These are phyloP conservation scores for Idaea dimidiata DNA, from an alignment of 2,888 invertebrate species.

Conservation along the genomic window DNA sequence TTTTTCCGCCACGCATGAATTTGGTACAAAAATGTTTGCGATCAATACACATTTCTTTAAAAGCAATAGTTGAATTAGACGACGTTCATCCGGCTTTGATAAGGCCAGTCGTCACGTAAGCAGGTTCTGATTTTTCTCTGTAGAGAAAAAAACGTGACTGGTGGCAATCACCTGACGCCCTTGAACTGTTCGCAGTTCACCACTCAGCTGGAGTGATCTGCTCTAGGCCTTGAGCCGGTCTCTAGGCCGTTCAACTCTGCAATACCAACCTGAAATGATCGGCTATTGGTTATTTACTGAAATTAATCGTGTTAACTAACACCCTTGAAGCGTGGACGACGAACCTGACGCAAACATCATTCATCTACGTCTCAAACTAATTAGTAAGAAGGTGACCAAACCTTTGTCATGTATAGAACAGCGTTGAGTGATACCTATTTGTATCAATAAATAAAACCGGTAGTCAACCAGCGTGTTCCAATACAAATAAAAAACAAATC, in stretches of 20 bases:
- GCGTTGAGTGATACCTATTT: not conserved
- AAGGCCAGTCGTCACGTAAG: conserved; percentile 63
- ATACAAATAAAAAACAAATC: conserved; percentile 36
- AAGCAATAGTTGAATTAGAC: conserved; percentile 46
- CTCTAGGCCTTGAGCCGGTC: conserved; percentile 66
- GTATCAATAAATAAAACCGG: conserved; percentile 13
- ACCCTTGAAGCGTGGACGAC: conserved; percentile 32
- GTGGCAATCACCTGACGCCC: conserved; percentile 77
- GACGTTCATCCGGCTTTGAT: conserved; percentile 64
- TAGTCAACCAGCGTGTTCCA: conserved; percentile 30
- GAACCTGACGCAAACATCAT: conserved; percentile 27
- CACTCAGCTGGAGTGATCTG: conserved; percentile 65
- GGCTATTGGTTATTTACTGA: conserved; percentile 35
- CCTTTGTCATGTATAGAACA: conserved; percentile 8
- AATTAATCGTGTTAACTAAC: conserved; percentile 32
- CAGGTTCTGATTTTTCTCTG: conserved; percentile 49
- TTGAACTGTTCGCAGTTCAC: conserved; percentile 71
- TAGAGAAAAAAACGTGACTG: conserved; percentile 61
- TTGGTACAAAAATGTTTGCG: conserved; percentile 27
- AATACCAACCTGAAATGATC: conserved; percentile 42
- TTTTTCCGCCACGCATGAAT: conserved; percentile 29
- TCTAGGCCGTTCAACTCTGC: conserved; percentile 69
- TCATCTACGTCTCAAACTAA: conserved; percentile 43
- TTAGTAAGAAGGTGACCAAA: conserved; percentile 34
- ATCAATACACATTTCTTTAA: conserved; percentile 25